A percentile compares a stretch with the other conserved stretches of the same genome.
Evolutionary conservation across 1,140 invertebrate genomes (phyloP).

Genomic region (Scaptodrosophila lebanonensis): DNA sequence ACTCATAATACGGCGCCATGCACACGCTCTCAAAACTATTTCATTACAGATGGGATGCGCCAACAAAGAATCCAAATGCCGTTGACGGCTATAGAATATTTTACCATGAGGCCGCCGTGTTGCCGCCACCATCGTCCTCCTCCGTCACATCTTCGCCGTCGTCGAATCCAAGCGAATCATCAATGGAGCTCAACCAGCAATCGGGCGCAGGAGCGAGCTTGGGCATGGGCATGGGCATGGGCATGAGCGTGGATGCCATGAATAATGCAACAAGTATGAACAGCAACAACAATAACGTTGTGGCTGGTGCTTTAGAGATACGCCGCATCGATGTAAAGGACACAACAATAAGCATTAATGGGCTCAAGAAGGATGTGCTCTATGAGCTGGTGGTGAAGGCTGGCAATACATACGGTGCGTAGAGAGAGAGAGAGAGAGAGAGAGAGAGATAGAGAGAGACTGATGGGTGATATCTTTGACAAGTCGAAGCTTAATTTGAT

Average conservation of each 20-base stretch:
- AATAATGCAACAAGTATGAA: slow-evolving; percentile 69
- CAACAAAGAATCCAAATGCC: slow-evolving; percentile 87
- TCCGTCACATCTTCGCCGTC: slow-evolving; percentile 9
- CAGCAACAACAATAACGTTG: slow-evolving; percentile 24
- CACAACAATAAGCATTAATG: slow-evolving; percentile 82
- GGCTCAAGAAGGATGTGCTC: slow-evolving; percentile 83
- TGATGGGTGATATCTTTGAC: not conserved
- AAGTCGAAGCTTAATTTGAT: slow-evolving; percentile 48
- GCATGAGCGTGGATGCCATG: slow-evolving; percentile 49
- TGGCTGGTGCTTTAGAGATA: slow-evolving; percentile 71
- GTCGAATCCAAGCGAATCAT: slow-evolving; percentile 24
- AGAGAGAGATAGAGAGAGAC: not conserved
- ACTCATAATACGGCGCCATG: slow-evolving; percentile 66
- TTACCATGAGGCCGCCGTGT: slow-evolving; percentile 79
- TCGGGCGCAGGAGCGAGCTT: not conserved
- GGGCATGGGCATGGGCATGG: slow-evolving; percentile 38
- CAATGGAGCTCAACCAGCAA: slow-evolving; percentile 38
- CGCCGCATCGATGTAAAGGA: slow-evolving; percentile 85
- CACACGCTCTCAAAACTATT: slow-evolving; percentile 63
- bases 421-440: not conserved
- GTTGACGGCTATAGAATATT: slow-evolving; percentile 88
- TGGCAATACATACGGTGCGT: slow-evolving; percentile 83
- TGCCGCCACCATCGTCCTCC: slow-evolving; percentile 45
- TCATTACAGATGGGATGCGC: slow-evolving; percentile 84
- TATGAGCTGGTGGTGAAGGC: slow-evolving; percentile 90